These are phyloP conservation scores for Rhipidura dahli DNA, from an alignment of 2,113 vertebrate genomes.

Conservation along the genomic window DNA sequence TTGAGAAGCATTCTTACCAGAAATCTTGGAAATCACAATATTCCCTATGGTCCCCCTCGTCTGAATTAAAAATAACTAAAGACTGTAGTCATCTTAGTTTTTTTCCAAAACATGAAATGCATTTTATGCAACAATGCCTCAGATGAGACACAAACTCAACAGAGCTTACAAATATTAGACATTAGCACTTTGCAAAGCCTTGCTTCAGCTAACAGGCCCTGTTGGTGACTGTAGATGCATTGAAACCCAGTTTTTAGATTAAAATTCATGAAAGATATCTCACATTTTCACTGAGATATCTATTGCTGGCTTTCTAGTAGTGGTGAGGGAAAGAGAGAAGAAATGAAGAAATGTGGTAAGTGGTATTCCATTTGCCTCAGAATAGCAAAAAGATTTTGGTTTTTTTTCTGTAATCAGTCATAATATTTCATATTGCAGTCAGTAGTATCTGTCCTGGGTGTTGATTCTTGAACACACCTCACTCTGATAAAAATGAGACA, in stretches of 20 bases:
- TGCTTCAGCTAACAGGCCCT: conserved; percentile 59
- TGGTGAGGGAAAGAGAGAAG: not conserved
- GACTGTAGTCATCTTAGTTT: conserved; percentile 8
- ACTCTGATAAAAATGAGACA: not conserved
- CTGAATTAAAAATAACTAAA: conserved; percentile 72
- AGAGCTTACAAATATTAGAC: conserved; percentile 64
- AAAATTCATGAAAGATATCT: conserved; percentile 68
- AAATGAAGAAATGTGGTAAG: not conserved
- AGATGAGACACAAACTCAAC: conserved; percentile 59
- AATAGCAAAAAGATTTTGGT: not conserved
- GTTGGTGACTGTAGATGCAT: conserved; percentile 41
- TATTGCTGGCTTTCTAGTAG: not conserved
- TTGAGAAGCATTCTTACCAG: conserved; percentile 46
- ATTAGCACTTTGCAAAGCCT: conserved; percentile 43
- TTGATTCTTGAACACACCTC: not conserved
- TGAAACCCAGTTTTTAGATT: conserved; percentile 62
- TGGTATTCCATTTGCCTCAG: not conserved
- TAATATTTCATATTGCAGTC: not conserved
- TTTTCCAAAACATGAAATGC: conserved; percentile 57
- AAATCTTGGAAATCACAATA: conserved; percentile 69
- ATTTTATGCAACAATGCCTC: conserved; percentile 72
- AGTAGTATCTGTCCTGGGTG: not conserved
- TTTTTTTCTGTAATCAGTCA: not conserved
- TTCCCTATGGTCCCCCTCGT: conserved; percentile 49
- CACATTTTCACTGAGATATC: not conserved